Conservation (phyloP, 2,797 vertebrate genomes). For the Periparus ater region DNA sequence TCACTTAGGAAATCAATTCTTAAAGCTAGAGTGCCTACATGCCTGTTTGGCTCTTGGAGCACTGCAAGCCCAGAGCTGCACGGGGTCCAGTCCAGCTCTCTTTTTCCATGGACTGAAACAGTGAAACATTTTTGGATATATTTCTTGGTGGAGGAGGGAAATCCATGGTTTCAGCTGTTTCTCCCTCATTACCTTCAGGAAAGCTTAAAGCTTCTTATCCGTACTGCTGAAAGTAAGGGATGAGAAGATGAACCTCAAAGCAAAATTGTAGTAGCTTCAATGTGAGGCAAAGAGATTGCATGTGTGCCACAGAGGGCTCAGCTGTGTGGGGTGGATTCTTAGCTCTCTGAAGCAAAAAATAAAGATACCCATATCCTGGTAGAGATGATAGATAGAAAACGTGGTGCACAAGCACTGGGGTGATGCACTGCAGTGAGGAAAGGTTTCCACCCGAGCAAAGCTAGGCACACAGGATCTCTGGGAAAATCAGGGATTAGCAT, state of each 20-base stretch:
- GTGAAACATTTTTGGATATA: neutral
- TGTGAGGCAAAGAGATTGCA: accelerated
- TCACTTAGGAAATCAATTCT: slow-evolving; percentile 52
- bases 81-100: neutral
- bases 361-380: neutral
- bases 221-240: neutral
- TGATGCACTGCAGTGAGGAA: neutral
- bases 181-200: neutral
- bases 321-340: neutral
- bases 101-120: neutral
- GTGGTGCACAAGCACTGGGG: neutral
- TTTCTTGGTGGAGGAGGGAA: neutral
- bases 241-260: neutral
- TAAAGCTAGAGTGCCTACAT: slow-evolving; percentile 18
- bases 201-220: neutral
- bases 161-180: neutral
- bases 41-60: neutral
- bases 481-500: neutral
- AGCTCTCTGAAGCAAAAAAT: neutral
- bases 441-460: neutral
- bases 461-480: accelerated
- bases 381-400: neutral
- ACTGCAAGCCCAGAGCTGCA: neutral
- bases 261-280: accelerated
- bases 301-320: neutral